Percentiles rank a stretch among this genome's conserved stretches.
Conservation (phyloP, 2,797 vertebrate species). For the Halcyon badia region DNA sequence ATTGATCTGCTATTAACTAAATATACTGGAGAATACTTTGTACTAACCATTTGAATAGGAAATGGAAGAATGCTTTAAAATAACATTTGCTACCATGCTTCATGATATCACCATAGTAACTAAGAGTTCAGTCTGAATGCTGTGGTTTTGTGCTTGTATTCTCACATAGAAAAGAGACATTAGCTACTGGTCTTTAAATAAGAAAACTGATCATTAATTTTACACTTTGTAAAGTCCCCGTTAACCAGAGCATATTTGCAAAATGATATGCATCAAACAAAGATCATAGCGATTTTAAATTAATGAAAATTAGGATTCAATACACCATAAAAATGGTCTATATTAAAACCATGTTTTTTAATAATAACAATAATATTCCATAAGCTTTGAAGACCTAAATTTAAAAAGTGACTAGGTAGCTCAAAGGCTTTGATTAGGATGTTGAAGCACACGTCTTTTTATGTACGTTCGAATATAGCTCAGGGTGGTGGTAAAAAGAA, state of each 20-base stretch:
- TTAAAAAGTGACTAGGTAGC: background rate
- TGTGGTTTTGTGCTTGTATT: slow-evolving; percentile 25
- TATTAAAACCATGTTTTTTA: background rate
- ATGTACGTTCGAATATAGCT: background rate
- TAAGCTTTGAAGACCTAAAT: background rate
- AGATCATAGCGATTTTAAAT: background rate
- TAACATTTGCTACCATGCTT: slow-evolving; percentile 35
- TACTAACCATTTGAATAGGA: slow-evolving; percentile 33
- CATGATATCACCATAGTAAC: slow-evolving; percentile 59
- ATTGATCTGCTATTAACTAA: slow-evolving; percentile 62
- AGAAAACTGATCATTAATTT: background rate
- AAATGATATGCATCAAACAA: background rate
- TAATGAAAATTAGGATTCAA: background rate
- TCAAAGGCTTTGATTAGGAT: background rate
- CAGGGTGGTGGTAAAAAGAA: background rate
- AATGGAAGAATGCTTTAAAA: slow-evolving; percentile 41
- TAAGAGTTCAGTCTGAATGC: background rate
- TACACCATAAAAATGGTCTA: background rate
- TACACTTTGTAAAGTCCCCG: background rate
- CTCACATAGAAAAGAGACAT: background rate
- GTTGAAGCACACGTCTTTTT: background rate
- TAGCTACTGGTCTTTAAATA: slow-evolving; percentile 22
- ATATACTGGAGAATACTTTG: slow-evolving; percentile 31
- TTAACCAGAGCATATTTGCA: background rate
- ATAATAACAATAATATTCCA: background rate